Evolutionary conservation across 2,113 vertebrate genomes (phyloP).

Genomic region (Syrmaticus mikado): DNA sequence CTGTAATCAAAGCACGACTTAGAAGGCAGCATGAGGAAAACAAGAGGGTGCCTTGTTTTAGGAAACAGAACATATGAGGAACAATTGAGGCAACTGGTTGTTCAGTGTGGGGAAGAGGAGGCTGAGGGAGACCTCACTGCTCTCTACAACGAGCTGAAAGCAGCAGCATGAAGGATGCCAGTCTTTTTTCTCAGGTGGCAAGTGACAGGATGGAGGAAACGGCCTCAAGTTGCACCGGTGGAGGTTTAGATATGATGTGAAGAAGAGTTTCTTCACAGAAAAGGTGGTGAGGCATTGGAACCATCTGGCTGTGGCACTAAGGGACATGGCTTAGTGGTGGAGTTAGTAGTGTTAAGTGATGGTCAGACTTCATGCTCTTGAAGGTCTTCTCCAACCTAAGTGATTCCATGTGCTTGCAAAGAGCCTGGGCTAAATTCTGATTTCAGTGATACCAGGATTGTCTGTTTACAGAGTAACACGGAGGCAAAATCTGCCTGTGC

Average conservation of each 20-base stretch:
- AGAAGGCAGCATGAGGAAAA: not conserved
- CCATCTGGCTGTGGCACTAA: not conserved
- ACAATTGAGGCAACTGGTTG: not conserved
- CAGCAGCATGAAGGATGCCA: not conserved
- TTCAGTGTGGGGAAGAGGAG: not conserved
- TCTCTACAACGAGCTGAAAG: not conserved
- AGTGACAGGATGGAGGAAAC: not conserved
- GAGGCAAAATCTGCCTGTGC: not conserved
- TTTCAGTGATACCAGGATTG: not conserved
- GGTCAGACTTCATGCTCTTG: not conserved
- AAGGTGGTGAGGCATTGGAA: not conserved
- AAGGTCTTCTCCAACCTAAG: not conserved
- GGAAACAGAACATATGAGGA: not conserved
- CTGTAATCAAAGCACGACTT: not conserved
- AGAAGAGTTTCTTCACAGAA: not conserved
- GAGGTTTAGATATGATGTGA: not conserved
- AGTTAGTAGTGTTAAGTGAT: not conserved
- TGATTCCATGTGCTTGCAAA: not conserved
- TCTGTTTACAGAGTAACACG: not conserved
- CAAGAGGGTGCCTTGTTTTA: not conserved
- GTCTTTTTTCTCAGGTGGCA: not conserved
- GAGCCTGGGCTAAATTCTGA: not conserved
- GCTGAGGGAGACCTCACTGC: not conserved
- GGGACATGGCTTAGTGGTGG: not conserved
- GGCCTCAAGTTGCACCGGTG: not conserved